Percentiles rank a stretch among this genome's conserved stretches.
phyloP scores from a whole-genome alignment of 2,113 vertebrate genomes.

The Marcusenius ussheri region DNA sequence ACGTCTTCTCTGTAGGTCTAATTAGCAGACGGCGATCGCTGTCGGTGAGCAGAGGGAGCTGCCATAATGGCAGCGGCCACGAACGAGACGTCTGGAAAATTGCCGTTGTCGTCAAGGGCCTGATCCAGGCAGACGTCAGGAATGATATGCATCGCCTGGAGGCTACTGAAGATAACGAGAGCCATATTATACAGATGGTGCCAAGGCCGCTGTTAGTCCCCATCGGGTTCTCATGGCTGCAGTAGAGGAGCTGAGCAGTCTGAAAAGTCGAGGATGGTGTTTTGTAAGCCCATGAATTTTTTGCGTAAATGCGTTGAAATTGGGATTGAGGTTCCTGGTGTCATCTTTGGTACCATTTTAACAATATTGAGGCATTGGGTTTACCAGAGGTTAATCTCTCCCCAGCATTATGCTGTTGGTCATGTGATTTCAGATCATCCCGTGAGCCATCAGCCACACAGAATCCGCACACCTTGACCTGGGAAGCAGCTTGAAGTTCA shows the following conservation, averaged over 20 bases:
- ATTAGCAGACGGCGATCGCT: slow-evolving; percentile 37
- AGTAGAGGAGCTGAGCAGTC: background rate
- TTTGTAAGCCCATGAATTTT: background rate
- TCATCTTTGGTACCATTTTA: background rate
- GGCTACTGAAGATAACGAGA: slow-evolving; percentile 48
- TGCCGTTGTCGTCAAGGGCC: slow-evolving; percentile 38
- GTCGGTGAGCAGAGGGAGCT: slow-evolving; percentile 26
- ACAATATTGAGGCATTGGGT: background rate
- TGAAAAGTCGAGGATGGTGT: background rate
- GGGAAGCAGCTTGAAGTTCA: background rate
- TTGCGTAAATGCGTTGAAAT: background rate
- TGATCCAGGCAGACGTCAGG: slow-evolving; percentile 50
- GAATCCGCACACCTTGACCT: background rate
- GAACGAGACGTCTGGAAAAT: slow-evolving; percentile 43
- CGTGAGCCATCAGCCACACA: background rate
- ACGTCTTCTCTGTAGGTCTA: slow-evolving; percentile 32
- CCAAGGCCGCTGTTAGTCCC: background rate
- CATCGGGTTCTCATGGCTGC: background rate
- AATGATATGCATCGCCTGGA: slow-evolving; percentile 55
- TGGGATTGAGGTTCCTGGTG: background rate
- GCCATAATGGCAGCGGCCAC: slow-evolving; percentile 21
- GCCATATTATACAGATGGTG: slow-evolving; percentile 61
- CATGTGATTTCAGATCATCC: background rate
- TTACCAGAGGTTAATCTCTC: background rate
- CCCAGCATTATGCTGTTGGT: background rate